Evolutionary conservation across 2,888 invertebrate species (phyloP).

Genomic region (Therioaphis trifolii): DNA sequence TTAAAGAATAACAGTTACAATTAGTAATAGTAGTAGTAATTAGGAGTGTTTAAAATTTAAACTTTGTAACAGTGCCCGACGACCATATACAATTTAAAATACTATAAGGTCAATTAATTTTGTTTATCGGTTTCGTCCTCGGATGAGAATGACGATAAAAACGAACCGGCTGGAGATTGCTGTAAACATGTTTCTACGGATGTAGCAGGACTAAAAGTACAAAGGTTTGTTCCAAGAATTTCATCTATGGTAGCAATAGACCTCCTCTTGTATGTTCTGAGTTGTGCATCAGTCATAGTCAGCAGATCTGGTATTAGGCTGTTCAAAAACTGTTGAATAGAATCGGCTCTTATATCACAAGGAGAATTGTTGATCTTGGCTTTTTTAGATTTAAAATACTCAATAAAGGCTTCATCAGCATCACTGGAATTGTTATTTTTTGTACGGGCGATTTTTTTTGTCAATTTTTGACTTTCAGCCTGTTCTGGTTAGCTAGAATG

Average conservation of each 20-base stretch:
- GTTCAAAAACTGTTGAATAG: conserved; percentile 17
- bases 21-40: too few relatives aligned
- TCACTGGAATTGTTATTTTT: background rate
- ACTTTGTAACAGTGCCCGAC: conserved; percentile 2
- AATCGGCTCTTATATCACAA: background rate
- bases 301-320: conserved; percentile 28
- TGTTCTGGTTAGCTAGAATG: too few relatives aligned
- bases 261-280: conserved; percentile 4
- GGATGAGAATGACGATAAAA: conserved; percentile 1
- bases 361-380: conserved; percentile 14
- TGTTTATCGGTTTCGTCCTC: conserved; percentile 15
- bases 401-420: conserved; percentile 18
- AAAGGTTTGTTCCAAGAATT: background rate
- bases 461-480: too few relatives aligned
- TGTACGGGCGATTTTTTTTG: background rate
- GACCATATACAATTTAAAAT: too few relatives aligned
- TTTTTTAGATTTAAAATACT: conserved; percentile 9
- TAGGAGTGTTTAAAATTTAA: conserved; percentile 11
- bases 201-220: conserved; percentile 7
- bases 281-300: conserved; percentile 23
- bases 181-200: conserved; percentile 1
- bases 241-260: conserved; percentile 14
- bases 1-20: background rate
- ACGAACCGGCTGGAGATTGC: conserved; percentile 5
- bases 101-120: conserved; percentile 1